Evolutionary conservation across 2,797 vertebrate species (phyloP).

Genomic region (Liasis olivaceus): DNA sequence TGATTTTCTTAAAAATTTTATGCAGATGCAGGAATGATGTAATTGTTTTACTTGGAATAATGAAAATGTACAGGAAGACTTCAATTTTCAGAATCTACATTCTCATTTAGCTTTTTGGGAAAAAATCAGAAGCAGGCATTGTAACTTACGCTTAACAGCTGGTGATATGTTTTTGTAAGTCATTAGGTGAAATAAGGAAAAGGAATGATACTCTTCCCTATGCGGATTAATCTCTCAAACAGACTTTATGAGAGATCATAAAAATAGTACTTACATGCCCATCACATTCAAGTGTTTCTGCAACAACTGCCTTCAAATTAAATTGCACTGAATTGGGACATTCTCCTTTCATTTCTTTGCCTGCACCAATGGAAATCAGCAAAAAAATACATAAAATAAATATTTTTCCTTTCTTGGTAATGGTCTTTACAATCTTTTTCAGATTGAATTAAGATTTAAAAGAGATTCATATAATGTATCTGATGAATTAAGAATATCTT

Average conservation of each 20-base stretch:
- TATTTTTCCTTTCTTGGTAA: not conserved
- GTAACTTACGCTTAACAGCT: not conserved
- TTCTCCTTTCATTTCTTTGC: conserved; percentile 56
- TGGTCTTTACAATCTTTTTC: not conserved
- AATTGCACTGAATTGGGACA: conserved; percentile 66
- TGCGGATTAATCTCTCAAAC: not conserved
- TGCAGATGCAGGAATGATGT: not conserved
- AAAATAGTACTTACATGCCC: conserved; percentile 74
- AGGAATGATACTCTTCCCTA: not conserved
- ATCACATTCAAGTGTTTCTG: conserved; percentile 86
- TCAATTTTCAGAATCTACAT: not conserved
- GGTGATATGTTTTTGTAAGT: not conserved
- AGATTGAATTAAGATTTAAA: conserved; percentile 16
- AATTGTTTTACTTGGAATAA: not conserved
- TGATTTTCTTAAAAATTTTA: not conserved
- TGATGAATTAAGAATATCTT: not conserved
- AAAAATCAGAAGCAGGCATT: not conserved
- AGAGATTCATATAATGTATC: conserved; percentile 6
- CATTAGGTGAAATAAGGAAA: conserved; percentile 26
- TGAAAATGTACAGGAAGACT: not conserved
- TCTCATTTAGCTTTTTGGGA: conserved; percentile 1
- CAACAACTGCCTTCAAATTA: conserved; percentile 76
- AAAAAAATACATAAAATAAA: not conserved
- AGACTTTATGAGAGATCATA: conserved; percentile 20
- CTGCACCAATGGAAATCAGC: conserved; percentile 62